phyloP scores from a whole-genome alignment of 2,797 vertebrate genomes.

The Clarias pachynema region DNA sequence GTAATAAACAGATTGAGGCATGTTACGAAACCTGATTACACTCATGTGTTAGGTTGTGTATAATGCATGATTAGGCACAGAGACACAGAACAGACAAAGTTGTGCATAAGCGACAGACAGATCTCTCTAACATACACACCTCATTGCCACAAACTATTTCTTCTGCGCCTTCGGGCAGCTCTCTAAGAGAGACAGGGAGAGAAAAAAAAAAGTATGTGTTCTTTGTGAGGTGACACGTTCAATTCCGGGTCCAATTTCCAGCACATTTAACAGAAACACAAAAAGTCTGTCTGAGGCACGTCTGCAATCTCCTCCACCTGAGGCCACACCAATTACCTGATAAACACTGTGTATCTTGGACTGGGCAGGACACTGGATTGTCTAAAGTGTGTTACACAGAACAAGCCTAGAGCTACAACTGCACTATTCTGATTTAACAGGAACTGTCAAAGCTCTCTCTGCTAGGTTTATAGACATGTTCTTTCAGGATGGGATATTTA shows the following conservation, averaged over 20 bases:
- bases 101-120: slow-evolving; percentile 29
- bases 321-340: slow-evolving; percentile 28
- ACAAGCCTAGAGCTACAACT: slow-evolving; percentile 30
- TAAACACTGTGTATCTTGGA: slow-evolving; percentile 48
- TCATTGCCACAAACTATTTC: slow-evolving; percentile 49
- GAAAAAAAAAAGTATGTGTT: slow-evolving; percentile 57
- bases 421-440: slow-evolving; percentile 24
- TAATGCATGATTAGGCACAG: slow-evolving; percentile 47
- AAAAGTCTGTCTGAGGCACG: slow-evolving; percentile 51
- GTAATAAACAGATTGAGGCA: slow-evolving; percentile 55
- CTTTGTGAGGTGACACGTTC: slow-evolving; percentile 57
- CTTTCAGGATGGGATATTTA: slow-evolving; percentile 37
- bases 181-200: slow-evolving; percentile 40
- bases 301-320: slow-evolving; percentile 33
- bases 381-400: slow-evolving; percentile 50
- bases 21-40: slow-evolving; percentile 52
- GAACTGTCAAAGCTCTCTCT: slow-evolving; percentile 25
- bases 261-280: slow-evolving; percentile 55
- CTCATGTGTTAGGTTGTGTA: slow-evolving; percentile 55
- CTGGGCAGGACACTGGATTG: slow-evolving; percentile 34
- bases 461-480: slow-evolving; percentile 30
- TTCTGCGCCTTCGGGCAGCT: slow-evolving; percentile 47
- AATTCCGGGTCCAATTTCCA: slow-evolving; percentile 52
- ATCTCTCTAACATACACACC: slow-evolving; percentile 42
- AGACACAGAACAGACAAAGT: slow-evolving; percentile 31